Conservation (phyloP, 2,113 vertebrate genomes). For the Gobiocypris rarus region DNA sequence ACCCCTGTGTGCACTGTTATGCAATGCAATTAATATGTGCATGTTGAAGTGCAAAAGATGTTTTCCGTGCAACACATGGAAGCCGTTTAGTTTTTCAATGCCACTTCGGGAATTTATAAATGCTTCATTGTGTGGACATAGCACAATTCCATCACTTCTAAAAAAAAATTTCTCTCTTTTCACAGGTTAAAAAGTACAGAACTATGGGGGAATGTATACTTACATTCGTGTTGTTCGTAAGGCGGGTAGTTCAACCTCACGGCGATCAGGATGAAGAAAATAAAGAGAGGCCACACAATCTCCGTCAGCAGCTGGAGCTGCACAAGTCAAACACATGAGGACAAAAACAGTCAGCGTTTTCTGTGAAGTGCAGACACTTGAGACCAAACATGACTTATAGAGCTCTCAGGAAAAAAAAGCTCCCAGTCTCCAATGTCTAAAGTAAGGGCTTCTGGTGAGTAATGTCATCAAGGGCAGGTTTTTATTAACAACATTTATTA, state of each 20-base stretch:
- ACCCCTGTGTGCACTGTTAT: neutral
- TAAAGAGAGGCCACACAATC: slow-evolving; percentile 93
- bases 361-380: slow-evolving; percentile 11
- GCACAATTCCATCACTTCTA: neutral
- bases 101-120: neutral
- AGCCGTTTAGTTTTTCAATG: slow-evolving; percentile 14
- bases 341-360: slow-evolving; percentile 55
- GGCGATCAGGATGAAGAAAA: slow-evolving; percentile 96
- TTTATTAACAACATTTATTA: slow-evolving; percentile 53
- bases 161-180: neutral
- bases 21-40: neutral
- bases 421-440: slow-evolving; percentile 2
- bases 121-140: neutral
- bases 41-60: neutral
- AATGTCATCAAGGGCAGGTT: slow-evolving; percentile 26
- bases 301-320: slow-evolving; percentile 93
- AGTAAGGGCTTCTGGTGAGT: neutral
- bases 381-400: slow-evolving; percentile 29
- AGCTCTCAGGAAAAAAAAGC: neutral
- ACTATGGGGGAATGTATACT: slow-evolving; percentile 74
- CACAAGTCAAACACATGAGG: slow-evolving; percentile 55
- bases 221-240: slow-evolving; percentile 97
- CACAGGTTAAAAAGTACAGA: neutral
- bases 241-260: slow-evolving; percentile 93
- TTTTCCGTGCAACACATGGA: neutral